Conservation (phyloP, 1,140 invertebrate genomes). For the Lysiphlebus fabarum region DNA sequence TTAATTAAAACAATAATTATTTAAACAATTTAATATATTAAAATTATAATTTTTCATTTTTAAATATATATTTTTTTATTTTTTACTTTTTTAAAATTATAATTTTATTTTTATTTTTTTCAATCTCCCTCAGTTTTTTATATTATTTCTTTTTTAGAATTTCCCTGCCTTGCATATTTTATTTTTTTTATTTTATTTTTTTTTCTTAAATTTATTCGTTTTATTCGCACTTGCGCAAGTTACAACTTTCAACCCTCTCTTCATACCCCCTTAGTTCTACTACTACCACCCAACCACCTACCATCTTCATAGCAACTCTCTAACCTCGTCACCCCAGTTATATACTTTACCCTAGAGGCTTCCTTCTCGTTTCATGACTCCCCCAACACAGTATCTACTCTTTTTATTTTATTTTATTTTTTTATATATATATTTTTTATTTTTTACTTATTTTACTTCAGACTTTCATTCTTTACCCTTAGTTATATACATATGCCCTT, state of each 20-base stretch:
- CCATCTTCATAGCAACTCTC: background rate
- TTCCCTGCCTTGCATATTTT: conserved; percentile 16
- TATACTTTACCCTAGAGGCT: conserved; percentile 28
- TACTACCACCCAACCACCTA: background rate
- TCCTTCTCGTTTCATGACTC: conserved; percentile 22
- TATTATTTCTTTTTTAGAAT: background rate
- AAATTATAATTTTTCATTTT: no score
- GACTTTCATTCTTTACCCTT: conserved; percentile 22
- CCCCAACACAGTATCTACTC: conserved; percentile 20
- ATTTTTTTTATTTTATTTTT: conserved; percentile 15
- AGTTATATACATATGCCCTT: conserved; percentile 22
- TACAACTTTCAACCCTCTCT: conserved; percentile 3
- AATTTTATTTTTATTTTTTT: background rate
- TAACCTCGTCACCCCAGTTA: conserved; percentile 19
- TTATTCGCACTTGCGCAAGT: conserved; percentile 23
- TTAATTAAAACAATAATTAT: no score
- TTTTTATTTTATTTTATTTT: conserved; percentile 13
- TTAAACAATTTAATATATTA: no score
- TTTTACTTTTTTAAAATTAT: no score
- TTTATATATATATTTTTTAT: conserved; percentile 16
- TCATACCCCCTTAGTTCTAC: background rate
- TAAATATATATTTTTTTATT: no score
- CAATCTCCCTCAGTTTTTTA: background rate
- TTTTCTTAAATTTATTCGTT: conserved; percentile 15
- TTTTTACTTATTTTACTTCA: conserved; percentile 21